Conservation (phyloP, 2,113 vertebrate genomes). For the Sinocyclocheilus maitianheensis region DNA sequence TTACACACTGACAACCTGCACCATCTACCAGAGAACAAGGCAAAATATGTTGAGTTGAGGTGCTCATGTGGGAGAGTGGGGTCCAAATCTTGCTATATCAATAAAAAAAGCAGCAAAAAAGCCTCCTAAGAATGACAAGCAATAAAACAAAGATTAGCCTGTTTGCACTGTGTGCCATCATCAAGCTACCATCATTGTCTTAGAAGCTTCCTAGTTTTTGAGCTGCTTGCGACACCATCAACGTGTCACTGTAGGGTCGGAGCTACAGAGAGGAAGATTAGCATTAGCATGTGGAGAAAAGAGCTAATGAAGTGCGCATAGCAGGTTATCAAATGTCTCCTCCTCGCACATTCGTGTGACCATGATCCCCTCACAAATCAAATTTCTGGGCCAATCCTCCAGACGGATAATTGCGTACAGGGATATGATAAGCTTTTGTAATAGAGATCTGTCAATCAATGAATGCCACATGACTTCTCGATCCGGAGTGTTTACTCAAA, state of each 20-base stretch:
- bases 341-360: conserved; percentile 62
- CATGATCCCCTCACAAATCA: conserved; percentile 75
- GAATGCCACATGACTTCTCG: conserved; percentile 70
- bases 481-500: conserved; percentile 83
- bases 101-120: background rate
- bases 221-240: background rate
- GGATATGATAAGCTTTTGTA: conserved; percentile 79
- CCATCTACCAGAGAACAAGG: background rate
- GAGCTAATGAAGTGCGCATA: conserved; percentile 62
- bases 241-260: background rate
- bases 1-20: too few species aligned
- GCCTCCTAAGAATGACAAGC: background rate
- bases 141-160: conserved; percentile 18
- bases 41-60: background rate
- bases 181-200: background rate
- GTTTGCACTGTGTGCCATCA: background rate
- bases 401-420: conserved; percentile 83
- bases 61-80: background rate
- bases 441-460: conserved; percentile 93
- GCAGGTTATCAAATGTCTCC: conserved; percentile 55
- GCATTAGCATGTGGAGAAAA: conserved; percentile 38
- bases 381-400: conserved; percentile 78
- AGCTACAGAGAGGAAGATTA: background rate
- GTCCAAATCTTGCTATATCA: too few species aligned
- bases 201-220: background rate